Percentiles rank a stretch among this genome's conserved stretches.
Evolutionary conservation across 2,113 vertebrate genomes (phyloP).

Genomic region (Ifrita kowaldi): DNA sequence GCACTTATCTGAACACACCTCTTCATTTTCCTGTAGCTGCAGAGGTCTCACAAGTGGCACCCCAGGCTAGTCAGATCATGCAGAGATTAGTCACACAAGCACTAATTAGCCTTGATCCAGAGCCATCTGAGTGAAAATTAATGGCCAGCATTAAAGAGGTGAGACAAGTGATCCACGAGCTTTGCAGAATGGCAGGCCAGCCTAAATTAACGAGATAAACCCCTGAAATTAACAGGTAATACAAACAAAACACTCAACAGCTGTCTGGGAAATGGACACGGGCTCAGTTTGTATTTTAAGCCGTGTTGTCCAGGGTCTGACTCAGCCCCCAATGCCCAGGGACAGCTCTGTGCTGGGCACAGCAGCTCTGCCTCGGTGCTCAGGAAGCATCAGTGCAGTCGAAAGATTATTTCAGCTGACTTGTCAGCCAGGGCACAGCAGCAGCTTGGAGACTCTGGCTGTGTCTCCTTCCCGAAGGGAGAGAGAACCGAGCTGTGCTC

Average conservation of each 20-base stretch:
- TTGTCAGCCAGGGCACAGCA: not conserved
- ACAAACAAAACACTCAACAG: not conserved
- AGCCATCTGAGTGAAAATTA: not conserved
- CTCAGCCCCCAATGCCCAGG: not conserved
- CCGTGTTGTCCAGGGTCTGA: not conserved
- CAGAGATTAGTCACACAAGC: not conserved
- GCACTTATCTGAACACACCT: not conserved
- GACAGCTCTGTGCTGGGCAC: not conserved
- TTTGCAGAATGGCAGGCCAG: not conserved
- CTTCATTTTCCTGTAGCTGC: not conserved
- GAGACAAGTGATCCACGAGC: not conserved
- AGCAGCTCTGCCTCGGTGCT: not conserved
- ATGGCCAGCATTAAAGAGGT: not conserved
- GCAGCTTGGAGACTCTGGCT: not conserved
- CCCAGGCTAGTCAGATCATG: not conserved
- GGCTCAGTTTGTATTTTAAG: not conserved
- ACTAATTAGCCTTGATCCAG: not conserved
- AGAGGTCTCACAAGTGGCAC: not conserved
- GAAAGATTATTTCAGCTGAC: not conserved
- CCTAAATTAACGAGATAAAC: not conserved
- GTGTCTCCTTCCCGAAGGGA: not conserved
- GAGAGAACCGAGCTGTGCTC: not conserved
- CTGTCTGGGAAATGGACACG: fast-evolving
- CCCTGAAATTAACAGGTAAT: not conserved
- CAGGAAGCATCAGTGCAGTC: not conserved